A percentile compares a stretch with the other conserved stretches of the same genome.
phyloP scores from a whole-genome alignment of 1,140 invertebrate species.

The Solenopsis fugax region DNA sequence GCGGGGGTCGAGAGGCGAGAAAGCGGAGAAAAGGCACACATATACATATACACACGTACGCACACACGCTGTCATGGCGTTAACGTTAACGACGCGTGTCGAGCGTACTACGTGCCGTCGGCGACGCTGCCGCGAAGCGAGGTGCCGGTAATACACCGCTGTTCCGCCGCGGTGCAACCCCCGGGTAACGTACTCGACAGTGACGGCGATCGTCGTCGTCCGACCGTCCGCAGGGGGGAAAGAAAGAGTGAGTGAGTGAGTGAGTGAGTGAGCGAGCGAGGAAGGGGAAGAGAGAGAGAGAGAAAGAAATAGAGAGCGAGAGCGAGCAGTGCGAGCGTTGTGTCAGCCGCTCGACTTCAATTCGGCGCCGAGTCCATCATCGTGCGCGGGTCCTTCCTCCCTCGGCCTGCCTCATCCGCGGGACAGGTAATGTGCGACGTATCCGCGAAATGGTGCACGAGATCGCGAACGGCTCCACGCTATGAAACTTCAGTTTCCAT shows the following conservation, averaged over 20 bases:
- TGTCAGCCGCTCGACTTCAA: constrained; percentile 13
- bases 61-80: constrained; percentile 23
- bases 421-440: not conserved
- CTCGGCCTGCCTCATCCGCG: not conserved
- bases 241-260: not conserved
- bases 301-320: not conserved
- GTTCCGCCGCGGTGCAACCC: not conserved
- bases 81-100: constrained; percentile 56
- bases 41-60: not conserved
- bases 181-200: constrained; percentile 11
- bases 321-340: constrained; percentile 37
- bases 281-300: not conserved
- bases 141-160: constrained; percentile 52
- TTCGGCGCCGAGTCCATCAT: not conserved
- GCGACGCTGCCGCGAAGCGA: constrained; percentile 29
- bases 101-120: constrained; percentile 36
- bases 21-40: not conserved
- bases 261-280: not conserved
- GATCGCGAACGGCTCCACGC: not conserved
- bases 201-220: constrained; percentile 31
- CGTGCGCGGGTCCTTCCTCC: not conserved
- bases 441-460: not conserved
- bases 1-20: constrained; percentile 32
- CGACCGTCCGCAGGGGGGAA: not conserved
- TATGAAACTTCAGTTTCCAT: not conserved